A percentile compares a stretch with the other conserved stretches of the same genome.
These are phyloP conservation scores for Campylomormyrus numenius DNA, from an alignment of 2,113 vertebrate genomes.

Conservation along the genomic window DNA sequence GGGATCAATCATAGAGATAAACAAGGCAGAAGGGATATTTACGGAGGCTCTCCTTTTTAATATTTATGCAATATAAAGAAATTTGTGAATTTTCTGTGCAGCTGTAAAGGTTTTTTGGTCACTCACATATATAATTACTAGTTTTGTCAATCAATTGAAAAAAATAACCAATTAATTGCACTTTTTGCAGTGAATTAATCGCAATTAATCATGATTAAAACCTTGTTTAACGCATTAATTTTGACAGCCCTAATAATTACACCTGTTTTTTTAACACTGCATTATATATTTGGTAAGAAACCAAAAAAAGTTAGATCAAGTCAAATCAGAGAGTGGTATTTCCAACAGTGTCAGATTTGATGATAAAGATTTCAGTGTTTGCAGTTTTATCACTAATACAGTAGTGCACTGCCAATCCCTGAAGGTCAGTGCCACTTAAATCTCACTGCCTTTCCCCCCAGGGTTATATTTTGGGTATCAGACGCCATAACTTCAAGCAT, in stretches of 20 bases:
- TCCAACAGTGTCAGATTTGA: background rate
- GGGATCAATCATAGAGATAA: background rate
- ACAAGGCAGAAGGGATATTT: background rate
- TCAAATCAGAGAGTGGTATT: background rate
- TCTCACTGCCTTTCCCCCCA: constrained; percentile 43
- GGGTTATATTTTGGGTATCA: constrained; percentile 82
- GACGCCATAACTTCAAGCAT: constrained; percentile 59
- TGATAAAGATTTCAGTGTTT: background rate
- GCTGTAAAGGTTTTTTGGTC: background rate
- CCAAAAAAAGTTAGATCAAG: background rate
- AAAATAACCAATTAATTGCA: too few relatives aligned
- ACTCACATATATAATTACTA: background rate
- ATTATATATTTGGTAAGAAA: background rate
- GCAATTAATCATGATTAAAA: too few relatives aligned
- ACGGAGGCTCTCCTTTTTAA: background rate
- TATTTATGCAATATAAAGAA: background rate
- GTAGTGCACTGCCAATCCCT: background rate
- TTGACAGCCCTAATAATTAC: background rate
- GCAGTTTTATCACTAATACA: background rate
- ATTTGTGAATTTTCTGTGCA: background rate
- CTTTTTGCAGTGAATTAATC: too few relatives aligned
- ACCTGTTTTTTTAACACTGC: background rate
- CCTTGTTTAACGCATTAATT: background rate
- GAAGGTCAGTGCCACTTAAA: background rate
- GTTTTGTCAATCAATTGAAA: too few relatives aligned